Evolutionary conservation across 1,140 invertebrate species (phyloP).

Genomic region (Maniola jurtina): DNA sequence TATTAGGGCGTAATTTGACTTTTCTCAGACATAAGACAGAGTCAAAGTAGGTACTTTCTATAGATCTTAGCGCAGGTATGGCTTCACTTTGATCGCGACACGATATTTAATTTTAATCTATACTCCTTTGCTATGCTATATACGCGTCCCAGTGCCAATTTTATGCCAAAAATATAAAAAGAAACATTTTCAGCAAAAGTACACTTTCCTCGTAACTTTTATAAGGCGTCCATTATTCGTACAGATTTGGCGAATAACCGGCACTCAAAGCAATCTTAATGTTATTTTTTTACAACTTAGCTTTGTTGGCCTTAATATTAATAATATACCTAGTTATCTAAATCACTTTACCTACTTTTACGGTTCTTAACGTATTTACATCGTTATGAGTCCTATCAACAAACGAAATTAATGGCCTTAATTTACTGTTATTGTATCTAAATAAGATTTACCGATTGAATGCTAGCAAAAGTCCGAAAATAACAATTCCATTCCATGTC

Average conservation of each 20-base stretch:
- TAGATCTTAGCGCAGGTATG: no score
- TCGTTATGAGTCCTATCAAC: not conserved
- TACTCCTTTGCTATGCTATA: not conserved
- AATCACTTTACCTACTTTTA: not conserved
- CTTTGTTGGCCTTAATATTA: not conserved
- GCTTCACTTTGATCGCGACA: not conserved
- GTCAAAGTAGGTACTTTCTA: no score
- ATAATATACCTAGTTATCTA: not conserved
- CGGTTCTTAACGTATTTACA: not conserved
- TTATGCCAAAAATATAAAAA: conserved; percentile 5
- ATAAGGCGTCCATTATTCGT: conserved; percentile 9
- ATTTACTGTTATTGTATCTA: no score
- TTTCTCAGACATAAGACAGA: no score
- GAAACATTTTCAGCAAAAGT: conserved; percentile 2
- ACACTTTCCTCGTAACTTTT: conserved; percentile 8
- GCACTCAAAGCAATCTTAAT: conserved; percentile 7
- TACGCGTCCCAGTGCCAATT: not conserved
- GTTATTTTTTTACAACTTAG: conserved; percentile 6
- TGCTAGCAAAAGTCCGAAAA: no score
- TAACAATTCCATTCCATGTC: no score
- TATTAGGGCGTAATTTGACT: no score
- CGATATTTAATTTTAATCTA: not conserved
- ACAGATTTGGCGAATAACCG: conserved; percentile 5
- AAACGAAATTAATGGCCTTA: no score
- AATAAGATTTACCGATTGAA: no score